Conservation (phyloP, 1,140 invertebrate species). For the Drosophila truncata region DNA sequence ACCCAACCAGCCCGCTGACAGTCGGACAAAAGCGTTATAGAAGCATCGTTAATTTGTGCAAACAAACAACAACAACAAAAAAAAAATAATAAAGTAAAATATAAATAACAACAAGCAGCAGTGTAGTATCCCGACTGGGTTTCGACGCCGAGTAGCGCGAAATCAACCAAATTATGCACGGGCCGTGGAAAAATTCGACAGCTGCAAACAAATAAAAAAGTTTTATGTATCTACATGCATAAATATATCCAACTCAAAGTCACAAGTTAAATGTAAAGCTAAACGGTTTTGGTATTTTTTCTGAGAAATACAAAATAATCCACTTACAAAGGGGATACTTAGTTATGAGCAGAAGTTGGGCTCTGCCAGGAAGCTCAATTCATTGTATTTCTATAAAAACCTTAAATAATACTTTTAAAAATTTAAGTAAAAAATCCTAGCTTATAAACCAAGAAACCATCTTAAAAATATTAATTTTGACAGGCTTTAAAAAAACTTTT, state of each 20-base stretch:
- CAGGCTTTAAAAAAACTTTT: constrained; percentile 2
- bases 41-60: constrained; percentile 81
- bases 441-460: neutral
- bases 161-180: constrained; percentile 48
- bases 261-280: constrained; percentile 65
- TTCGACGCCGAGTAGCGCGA: constrained; percentile 6
- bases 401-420: neutral
- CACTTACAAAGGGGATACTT: neutral
- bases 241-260: constrained; percentile 49
- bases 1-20: constrained; percentile 10
- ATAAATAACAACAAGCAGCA: constrained; percentile 23
- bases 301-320: neutral
- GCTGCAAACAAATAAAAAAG: constrained; percentile 52
- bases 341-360: neutral
- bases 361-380: neutral
- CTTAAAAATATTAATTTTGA: constrained; percentile 4
- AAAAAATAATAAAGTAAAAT: constrained; percentile 16
- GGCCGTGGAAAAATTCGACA: constrained; percentile 45
- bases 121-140: constrained; percentile 21
- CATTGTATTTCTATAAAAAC: neutral
- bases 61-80: constrained; percentile 65
- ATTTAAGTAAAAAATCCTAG: neutral
- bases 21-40: constrained; percentile 51
- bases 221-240: constrained; percentile 34
- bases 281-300: constrained; percentile 43